Evolutionary conservation across 2,113 vertebrate genomes (phyloP), one percentile per base, ranked within the genome.

Genomic region (Pygoscelis adeliae): DNA sequence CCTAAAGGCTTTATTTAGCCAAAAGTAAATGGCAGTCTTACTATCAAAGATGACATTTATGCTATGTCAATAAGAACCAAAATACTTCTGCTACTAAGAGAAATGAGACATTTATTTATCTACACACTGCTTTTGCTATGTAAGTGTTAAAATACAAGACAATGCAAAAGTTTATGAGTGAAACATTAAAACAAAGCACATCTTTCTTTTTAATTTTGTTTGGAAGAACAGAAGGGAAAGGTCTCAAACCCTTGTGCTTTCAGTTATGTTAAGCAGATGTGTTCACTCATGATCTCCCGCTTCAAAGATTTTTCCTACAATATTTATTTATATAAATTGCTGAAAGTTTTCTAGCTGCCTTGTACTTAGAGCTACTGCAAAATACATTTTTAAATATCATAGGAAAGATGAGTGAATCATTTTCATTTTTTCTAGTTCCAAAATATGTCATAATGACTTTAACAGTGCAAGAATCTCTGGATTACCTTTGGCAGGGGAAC

Each of bases 361-460:
- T 90, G 78, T 95, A 87, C 81, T 94, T 89, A 65, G 26, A 85
- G 71, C 91, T 97, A 93, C 97, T 95, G 97, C 83, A 95, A 96
- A 97, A 97, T 94, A 83, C 70, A 91, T 97, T 84, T 95, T 59
- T 89, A 77, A 97, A 85, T 89, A 89, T 89, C 94, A 95, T 82
- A 96, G 91, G 94, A 97, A 97, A 97, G 81, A 91, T 21, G 50
- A 87, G 93, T 93, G 74, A 96, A 93, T 93, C 84, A 90, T 87
- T 94, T 96, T 96, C 83, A 50, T 73, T 90, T 80, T 90, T 47
- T 26, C 62, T 91, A 6, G 42, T 58, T 97, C 93, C 95, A 97
- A 94, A 97, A 69, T 91, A 85, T 88, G 87, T 90, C 87, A 77
- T 96, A 91, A 97, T 95, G 73, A 80, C 53, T 97, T 96, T 96